phyloP scores from a whole-genome alignment of 1,140 invertebrate species.

The Eufriesea mexicana region DNA sequence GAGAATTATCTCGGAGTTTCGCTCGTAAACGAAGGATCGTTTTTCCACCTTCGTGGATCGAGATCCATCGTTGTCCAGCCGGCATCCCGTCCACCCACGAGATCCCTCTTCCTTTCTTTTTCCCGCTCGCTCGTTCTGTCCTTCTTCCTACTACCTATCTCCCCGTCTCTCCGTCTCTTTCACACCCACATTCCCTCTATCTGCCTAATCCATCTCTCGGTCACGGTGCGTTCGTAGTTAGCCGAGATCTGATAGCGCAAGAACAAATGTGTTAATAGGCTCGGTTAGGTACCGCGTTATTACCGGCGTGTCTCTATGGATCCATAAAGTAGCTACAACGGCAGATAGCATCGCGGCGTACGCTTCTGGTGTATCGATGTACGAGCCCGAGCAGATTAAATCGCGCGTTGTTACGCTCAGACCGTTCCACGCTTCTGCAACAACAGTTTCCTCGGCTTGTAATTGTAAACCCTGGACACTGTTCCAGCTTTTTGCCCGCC shows the following conservation, averaged over 20 bases:
- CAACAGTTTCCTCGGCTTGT: constrained; percentile 1
- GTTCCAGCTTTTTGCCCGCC: background rate
- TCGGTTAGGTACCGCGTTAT: constrained; percentile 55
- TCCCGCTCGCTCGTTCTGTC: background rate
- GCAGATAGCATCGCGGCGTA: constrained; percentile 36
- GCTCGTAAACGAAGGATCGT: constrained; percentile 47
- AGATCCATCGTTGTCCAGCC: constrained; percentile 36
- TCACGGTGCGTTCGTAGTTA: constrained; percentile 20
- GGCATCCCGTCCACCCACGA: constrained; percentile 59
- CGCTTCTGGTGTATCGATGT: constrained; percentile 48
- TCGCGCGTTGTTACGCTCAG: background rate
- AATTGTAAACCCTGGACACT: constrained; percentile 26
- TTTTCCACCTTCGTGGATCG: constrained; percentile 33
- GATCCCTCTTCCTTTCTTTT: too few relatives aligned
- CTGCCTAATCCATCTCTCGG: background rate
- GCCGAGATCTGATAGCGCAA: constrained; percentile 54
- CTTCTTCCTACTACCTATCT: background rate
- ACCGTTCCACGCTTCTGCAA: background rate
- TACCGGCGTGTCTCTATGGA: constrained; percentile 48
- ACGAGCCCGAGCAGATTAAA: constrained; percentile 26
- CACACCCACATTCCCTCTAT: too few relatives aligned
- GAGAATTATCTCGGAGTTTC: constrained; percentile 21
- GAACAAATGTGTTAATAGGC: constrained; percentile 65
- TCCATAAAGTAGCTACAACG: constrained; percentile 34
- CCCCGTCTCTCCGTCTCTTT: background rate